phyloP scores from a whole-genome alignment of 2,888 invertebrate species.

The Tholera decimalis region DNA sequence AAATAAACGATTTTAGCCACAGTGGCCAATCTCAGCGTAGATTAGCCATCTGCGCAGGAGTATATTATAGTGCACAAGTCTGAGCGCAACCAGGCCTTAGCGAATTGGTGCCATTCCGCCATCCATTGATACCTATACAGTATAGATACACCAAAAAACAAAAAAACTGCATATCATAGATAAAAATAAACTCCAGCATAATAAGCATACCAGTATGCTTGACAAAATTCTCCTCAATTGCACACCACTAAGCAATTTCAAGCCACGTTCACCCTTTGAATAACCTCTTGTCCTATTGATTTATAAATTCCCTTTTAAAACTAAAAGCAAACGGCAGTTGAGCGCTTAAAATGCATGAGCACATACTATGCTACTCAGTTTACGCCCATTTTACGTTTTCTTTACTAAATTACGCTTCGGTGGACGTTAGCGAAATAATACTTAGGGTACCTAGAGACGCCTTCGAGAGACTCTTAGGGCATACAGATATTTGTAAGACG shows the following conservation, averaged over 20 bases:
- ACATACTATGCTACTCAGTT: conserved; percentile 26
- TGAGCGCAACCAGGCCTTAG: too few relatives aligned
- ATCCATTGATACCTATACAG: too few relatives aligned
- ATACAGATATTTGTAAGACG: not conserved
- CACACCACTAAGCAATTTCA: conserved; percentile 33
- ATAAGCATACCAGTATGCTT: not conserved
- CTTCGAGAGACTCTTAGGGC: conserved; percentile 8
- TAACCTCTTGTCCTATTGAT: conserved; percentile 32
- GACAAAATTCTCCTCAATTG: conserved; percentile 14
- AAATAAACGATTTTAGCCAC: too few relatives aligned
- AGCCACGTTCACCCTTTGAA: conserved; percentile 10
- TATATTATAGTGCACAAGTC: too few relatives aligned
- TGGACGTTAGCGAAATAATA: conserved; percentile 12
- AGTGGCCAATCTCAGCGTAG: too few relatives aligned
- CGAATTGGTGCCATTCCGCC: too few relatives aligned
- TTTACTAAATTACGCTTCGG: conserved; percentile 28
- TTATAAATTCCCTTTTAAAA: conserved; percentile 33
- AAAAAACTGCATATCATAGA: not conserved
- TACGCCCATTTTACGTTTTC: conserved; percentile 34
- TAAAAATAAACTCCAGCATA: not conserved
- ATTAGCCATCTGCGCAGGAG: too few relatives aligned
- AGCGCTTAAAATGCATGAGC: conserved; percentile 49
- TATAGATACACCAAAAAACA: not conserved
- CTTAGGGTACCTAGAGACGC: not conserved
- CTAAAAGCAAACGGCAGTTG: conserved; percentile 37